Evolutionary conservation across 2,888 invertebrate species (phyloP).

Genomic region (Cosmorhoe ocellata): DNA sequence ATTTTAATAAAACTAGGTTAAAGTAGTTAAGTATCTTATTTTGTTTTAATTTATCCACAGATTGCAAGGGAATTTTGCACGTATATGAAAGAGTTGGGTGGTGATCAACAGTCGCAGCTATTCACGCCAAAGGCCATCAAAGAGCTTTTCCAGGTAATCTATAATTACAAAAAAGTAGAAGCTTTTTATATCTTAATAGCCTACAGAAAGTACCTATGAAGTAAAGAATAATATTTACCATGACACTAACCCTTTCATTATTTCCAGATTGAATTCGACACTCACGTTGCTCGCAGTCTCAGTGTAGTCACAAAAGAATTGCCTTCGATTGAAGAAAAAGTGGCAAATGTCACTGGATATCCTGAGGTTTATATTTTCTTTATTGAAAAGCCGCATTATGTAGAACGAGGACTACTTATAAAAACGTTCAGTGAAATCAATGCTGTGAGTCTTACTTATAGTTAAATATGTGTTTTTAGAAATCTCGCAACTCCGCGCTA

Average conservation of each 20-base stretch:
- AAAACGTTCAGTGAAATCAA: too few species aligned
- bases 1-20: too few species aligned
- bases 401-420: too few species aligned
- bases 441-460: too few species aligned
- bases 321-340: conserved; percentile 80
- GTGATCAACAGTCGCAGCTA: conserved; percentile 73
- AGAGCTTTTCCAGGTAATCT: conserved; percentile 73
- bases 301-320: conserved; percentile 81
- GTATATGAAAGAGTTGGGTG: conserved; percentile 75
- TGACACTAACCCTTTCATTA: conserved; percentile 11
- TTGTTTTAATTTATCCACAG: too few species aligned
- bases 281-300: conserved; percentile 79
- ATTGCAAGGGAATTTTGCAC: conserved; percentile 74
- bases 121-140: conserved; percentile 76
- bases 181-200: too few species aligned
- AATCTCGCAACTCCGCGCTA: conserved; percentile 55
- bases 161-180: background rate
- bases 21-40: too few species aligned
- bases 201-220: too few species aligned
- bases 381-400: background rate
- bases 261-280: conserved; percentile 81
- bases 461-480: conserved; percentile 37
- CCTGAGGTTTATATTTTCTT: conserved; percentile 52
- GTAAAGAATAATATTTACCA: too few species aligned
- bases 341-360: conserved; percentile 75